phyloP scores from a whole-genome alignment of 37 sponge, comb jelly and placozoan genomes.

The Ianthella basta region DNA sequence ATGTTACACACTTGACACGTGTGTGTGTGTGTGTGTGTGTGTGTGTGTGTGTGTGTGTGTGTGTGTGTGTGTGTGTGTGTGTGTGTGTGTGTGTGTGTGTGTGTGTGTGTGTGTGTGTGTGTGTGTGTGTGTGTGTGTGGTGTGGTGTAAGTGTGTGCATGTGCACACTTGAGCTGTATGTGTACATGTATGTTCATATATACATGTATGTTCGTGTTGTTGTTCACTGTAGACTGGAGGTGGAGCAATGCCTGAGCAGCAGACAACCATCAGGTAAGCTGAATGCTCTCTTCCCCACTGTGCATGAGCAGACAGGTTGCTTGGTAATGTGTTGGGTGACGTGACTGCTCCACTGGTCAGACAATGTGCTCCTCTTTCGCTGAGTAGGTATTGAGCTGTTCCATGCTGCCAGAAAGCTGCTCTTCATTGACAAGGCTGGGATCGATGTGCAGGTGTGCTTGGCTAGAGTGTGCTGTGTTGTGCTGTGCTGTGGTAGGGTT shows the following conservation, averaged over 20 bases:
- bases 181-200: not conserved
- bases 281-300: not conserved
- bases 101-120: not conserved
- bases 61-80: conserved; percentile 8
- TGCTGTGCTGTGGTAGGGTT: not conserved
- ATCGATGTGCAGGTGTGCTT: conserved; percentile 36
- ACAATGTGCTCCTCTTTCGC: not conserved
- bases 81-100: not conserved
- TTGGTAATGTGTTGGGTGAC: not conserved
- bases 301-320: no score
- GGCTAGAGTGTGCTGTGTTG: not conserved
- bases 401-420: conserved; percentile 37
- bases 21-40: not conserved
- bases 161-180: no score
- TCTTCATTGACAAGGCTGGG: conserved; percentile 47
- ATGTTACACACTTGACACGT: no score
- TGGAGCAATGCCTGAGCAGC: conserved; percentile 16
- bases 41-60: not conserved
- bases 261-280: conserved; percentile 22
- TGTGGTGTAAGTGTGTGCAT: not conserved
- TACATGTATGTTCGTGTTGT: not conserved
- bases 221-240: not conserved
- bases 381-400: conserved; percentile 48
- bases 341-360: not conserved
- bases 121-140: not conserved